Evolutionary conservation across 2,797 vertebrate genomes (phyloP).

Genomic region (Scolopax rusticola): DNA sequence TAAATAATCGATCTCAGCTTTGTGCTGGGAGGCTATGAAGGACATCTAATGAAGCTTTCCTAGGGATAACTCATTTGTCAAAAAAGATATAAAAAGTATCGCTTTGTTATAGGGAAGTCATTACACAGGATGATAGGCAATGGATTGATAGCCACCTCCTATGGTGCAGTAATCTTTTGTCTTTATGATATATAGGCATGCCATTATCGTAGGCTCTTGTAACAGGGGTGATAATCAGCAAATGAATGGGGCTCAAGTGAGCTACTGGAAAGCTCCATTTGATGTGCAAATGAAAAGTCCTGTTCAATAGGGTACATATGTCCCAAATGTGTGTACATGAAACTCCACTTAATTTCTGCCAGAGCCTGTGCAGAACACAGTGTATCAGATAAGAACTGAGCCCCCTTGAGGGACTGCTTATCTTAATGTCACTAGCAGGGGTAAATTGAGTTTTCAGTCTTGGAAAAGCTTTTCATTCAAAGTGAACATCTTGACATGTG

Average conservation of each 20-base stretch:
- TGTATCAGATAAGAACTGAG: conserved; percentile 44
- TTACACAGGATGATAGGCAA: neutral
- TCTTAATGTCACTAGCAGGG: conserved; percentile 39
- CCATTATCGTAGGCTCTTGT: neutral
- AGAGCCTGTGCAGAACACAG: neutral
- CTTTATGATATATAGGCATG: conserved; percentile 2
- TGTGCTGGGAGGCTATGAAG: neutral
- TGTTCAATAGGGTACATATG: conserved; percentile 23
- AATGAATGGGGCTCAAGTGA: neutral
- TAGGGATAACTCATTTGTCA: neutral
- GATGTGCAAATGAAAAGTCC: conserved; percentile 49
- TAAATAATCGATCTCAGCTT: neutral
- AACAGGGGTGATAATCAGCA: neutral
- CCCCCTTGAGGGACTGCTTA: conserved; percentile 34
- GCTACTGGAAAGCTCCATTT: conserved; percentile 19
- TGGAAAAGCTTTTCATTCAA: conserved; percentile 52
- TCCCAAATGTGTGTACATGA: conserved; percentile 1
- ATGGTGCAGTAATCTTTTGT: conserved; percentile 1
- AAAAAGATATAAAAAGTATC: neutral
- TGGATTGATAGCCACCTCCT: conserved; percentile 20
- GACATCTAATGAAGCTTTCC: conserved; percentile 18
- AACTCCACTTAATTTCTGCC: conserved; percentile 36
- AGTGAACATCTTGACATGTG: conserved; percentile 13
- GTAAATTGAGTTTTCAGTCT: conserved; percentile 57
- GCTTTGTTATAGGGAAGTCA: neutral